Evolutionary conservation across 2,888 invertebrate species (phyloP).

Genomic region (Merodon equestris): DNA sequence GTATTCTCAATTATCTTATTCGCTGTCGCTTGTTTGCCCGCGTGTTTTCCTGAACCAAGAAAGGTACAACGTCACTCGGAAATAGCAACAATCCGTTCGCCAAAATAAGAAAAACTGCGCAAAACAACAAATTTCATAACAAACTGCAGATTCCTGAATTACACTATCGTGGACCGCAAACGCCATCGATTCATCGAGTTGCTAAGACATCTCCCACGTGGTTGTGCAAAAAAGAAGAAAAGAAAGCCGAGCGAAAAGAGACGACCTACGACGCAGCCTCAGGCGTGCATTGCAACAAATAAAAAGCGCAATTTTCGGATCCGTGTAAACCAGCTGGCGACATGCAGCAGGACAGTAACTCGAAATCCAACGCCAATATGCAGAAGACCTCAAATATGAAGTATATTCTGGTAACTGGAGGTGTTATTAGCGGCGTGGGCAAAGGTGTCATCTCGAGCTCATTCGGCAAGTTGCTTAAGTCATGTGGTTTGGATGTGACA

Average conservation of each 20-base stretch:
- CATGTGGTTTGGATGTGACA: slow-evolving; percentile 96
- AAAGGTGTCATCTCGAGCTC: slow-evolving; percentile 97
- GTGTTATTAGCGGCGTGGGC: slow-evolving; percentile 99
- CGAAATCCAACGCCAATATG: background rate
- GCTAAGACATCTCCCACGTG: background rate
- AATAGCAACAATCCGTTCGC: too few relatives aligned
- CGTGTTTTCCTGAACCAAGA: too few relatives aligned
- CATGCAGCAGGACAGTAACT: background rate
- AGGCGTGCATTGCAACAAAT: background rate
- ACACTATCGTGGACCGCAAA: too few relatives aligned
- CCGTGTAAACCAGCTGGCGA: too few relatives aligned
- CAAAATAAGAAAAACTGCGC: too few relatives aligned
- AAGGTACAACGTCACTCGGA: too few relatives aligned
- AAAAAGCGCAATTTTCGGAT: slow-evolving; percentile 11
- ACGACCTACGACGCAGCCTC: background rate
- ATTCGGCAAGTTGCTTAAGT: slow-evolving; percentile 96
- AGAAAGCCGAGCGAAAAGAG: background rate
- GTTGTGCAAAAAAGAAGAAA: slow-evolving; percentile 8
- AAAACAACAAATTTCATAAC: too few relatives aligned
- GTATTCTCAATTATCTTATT: too few relatives aligned
- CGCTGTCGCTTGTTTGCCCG: too few relatives aligned
- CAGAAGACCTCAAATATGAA: slow-evolving; percentile 84
- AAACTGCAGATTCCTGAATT: too few relatives aligned
- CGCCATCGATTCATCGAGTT: background rate
- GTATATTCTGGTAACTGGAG: slow-evolving; percentile 98